These are phyloP conservation scores for Meta bourneti DNA, from an alignment of 2,888 invertebrate genomes.

Conservation along the genomic window DNA sequence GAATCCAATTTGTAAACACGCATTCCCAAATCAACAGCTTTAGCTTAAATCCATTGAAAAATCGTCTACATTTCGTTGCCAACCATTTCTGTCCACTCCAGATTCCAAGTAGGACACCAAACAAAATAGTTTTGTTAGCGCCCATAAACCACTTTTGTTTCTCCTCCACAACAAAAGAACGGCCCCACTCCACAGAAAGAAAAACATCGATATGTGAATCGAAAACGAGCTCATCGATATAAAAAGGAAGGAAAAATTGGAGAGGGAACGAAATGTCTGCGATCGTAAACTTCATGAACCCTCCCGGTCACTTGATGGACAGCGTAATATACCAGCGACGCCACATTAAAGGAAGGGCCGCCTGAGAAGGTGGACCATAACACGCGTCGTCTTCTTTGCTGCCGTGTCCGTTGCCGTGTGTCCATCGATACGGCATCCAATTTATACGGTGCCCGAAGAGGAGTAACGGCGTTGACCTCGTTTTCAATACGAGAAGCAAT, in stretches of 20 bases:
- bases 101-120: too few relatives aligned
- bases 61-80: background rate
- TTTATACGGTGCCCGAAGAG: conserved; percentile 62
- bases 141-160: conserved; percentile 22
- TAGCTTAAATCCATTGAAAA: too few relatives aligned
- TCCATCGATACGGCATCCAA: conserved; percentile 42
- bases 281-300: conserved; percentile 75
- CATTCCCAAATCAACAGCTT: too few relatives aligned
- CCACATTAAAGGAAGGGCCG: conserved; percentile 63
- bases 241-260: conserved; percentile 13
- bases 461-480: conserved; percentile 71
- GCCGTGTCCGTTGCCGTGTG: background rate
- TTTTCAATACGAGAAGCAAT: conserved; percentile 74
- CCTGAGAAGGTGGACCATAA: conserved; percentile 13
- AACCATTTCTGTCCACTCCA: background rate
- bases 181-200: background rate
- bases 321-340: conserved; percentile 70
- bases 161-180: background rate
- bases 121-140: too few relatives aligned
- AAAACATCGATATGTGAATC: conserved; percentile 36
- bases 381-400: conserved; percentile 2
- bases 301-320: conserved; percentile 67
- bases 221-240: conserved; percentile 40
- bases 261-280: conserved; percentile 57
- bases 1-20: too few relatives aligned